Evolutionary conservation across 2,113 vertebrate genomes (phyloP).

Genomic region (Taxidea taxus): DNA sequence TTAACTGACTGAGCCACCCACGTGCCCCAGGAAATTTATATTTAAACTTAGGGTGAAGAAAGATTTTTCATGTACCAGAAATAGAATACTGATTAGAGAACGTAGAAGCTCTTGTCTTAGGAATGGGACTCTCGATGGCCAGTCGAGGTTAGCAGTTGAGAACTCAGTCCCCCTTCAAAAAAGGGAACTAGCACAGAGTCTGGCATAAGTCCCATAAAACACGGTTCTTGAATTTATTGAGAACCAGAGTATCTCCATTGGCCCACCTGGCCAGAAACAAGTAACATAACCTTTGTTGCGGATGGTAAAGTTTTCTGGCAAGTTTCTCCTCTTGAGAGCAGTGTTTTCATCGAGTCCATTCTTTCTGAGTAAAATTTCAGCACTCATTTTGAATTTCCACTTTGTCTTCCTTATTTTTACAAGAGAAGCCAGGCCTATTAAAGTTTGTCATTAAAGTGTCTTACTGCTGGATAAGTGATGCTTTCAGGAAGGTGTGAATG

Average conservation of each 20-base stretch:
- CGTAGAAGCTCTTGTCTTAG: background rate
- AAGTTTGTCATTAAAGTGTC: conserved; percentile 25
- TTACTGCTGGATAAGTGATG: background rate
- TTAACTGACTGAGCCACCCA: background rate
- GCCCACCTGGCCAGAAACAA: background rate
- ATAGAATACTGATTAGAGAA: background rate
- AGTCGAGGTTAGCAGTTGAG: background rate
- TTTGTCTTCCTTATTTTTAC: conserved; percentile 23
- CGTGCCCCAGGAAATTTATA: background rate
- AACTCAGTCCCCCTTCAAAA: background rate
- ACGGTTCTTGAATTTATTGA: background rate
- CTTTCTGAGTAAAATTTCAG: conserved; percentile 3
- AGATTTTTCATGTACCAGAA: background rate
- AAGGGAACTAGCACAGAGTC: background rate
- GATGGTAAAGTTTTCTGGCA: background rate
- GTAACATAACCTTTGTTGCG: background rate
- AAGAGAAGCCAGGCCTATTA: conserved; percentile 36
- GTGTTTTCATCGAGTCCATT: background rate
- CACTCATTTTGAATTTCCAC: conserved; percentile 40
- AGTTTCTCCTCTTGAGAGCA: background rate
- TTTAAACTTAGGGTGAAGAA: background rate
- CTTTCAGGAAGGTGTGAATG: conserved; percentile 37
- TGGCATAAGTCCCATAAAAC: background rate
- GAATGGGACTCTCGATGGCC: background rate
- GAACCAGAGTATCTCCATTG: background rate